Evolutionary conservation across 2,888 invertebrate genomes (phyloP).

Genomic region (Drosophila seclusa): DNA sequence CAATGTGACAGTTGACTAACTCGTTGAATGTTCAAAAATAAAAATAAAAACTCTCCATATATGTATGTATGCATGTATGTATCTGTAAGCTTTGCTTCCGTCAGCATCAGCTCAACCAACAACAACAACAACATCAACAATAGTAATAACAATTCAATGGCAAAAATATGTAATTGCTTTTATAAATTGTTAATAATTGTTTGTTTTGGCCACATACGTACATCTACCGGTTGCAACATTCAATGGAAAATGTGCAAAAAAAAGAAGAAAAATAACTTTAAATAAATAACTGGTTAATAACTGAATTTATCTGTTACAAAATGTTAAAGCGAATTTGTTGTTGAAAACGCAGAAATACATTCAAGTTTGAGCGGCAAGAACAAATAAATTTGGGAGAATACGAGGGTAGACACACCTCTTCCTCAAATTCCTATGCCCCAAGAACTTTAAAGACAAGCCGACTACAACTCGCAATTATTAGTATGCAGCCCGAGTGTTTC

Average conservation of each 20-base stretch:
- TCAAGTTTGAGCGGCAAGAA: conserved; percentile 1
- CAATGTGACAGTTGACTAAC: conserved; percentile 79
- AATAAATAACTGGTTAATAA: conserved; percentile 4
- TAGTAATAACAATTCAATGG: conserved; percentile 15
- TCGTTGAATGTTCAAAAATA: conserved; percentile 54
- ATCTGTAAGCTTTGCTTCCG: conserved; percentile 43
- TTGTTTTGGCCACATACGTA: conserved; percentile 27
- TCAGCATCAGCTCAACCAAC: conserved; percentile 36
- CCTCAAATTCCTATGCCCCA: conserved; percentile 6
- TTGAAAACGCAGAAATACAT: conserved; percentile 17
- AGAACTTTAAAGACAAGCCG: conserved; percentile 39
- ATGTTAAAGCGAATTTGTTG: conserved; percentile 3
- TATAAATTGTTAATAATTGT: conserved; percentile 56
- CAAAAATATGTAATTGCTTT: conserved; percentile 67
- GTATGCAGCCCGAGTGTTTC: conserved; percentile 36
- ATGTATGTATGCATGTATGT: conserved; percentile 4
- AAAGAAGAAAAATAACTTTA: not conserved
- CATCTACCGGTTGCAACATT: conserved; percentile 32
- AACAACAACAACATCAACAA: conserved; percentile 18
- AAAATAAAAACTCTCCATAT: conserved; percentile 40
- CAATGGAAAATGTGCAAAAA: conserved; percentile 7
- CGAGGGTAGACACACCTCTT: conserved; percentile 42
- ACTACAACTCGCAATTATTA: conserved; percentile 37
- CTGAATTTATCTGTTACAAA: conserved; percentile 25
- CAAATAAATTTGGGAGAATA: not conserved